A percentile compares a stretch with the other conserved stretches of the same genome.
Conservation (phyloP, 2,797 vertebrate species). For the Odontamblyopus lacepedii region DNA sequence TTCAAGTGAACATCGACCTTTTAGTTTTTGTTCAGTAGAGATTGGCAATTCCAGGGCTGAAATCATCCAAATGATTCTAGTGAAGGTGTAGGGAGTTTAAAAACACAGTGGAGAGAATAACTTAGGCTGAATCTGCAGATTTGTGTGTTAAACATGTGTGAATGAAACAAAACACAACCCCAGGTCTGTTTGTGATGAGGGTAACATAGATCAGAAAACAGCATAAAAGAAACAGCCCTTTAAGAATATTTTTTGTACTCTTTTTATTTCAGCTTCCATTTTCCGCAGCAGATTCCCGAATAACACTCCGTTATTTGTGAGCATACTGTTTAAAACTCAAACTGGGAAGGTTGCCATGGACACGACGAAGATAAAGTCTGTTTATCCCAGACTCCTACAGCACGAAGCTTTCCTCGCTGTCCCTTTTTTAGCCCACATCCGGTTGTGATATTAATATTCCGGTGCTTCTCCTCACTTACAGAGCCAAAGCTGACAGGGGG, state of each 20-base stretch:
- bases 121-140: too few relatives aligned
- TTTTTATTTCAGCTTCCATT: not conserved
- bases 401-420: slow-evolving; percentile 15
- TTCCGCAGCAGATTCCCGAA: not conserved
- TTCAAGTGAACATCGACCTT: too few relatives aligned
- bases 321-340: slow-evolving; percentile 32
- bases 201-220: not conserved
- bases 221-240: too few relatives aligned
- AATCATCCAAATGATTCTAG: too few relatives aligned
- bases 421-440: slow-evolving; percentile 2
- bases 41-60: too few relatives aligned
- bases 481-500: slow-evolving; percentile 30
- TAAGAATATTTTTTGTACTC: not conserved
- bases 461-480: slow-evolving; percentile 11
- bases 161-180: too few relatives aligned
- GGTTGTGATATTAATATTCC: too few relatives aligned
- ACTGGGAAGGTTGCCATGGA: slow-evolving; percentile 54
- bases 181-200: too few relatives aligned
- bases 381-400: slow-evolving; percentile 27
- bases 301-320: slow-evolving; percentile 33
- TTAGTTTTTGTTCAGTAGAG: too few relatives aligned
- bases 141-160: too few relatives aligned
- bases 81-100: too few relatives aligned
- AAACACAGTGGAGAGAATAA: too few relatives aligned
- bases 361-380: slow-evolving; percentile 31